These are phyloP conservation scores for Zaprionus obscuricornis DNA, from an alignment of 2,888 invertebrate genomes.

Conservation along the genomic window DNA sequence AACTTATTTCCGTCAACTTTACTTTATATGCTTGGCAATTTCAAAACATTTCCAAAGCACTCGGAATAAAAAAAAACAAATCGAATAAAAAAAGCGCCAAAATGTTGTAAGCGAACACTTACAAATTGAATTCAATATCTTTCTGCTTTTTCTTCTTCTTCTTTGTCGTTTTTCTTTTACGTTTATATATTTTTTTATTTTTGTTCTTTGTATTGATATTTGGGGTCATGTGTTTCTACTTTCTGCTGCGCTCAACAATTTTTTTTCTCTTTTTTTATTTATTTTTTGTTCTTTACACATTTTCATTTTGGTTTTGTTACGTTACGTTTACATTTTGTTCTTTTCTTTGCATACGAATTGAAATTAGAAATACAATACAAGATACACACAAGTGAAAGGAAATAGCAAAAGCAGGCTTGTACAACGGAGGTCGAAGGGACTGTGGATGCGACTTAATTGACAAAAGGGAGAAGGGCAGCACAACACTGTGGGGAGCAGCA, in stretches of 20 bases:
- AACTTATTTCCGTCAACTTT: too few species aligned
- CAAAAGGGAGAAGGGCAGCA: too few species aligned
- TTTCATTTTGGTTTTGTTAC: too few species aligned
- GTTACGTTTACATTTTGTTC: too few species aligned
- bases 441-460: too few species aligned
- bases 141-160: constrained; percentile 6
- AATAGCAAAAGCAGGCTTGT: background rate
- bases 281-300: too few species aligned
- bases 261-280: constrained; percentile 1
- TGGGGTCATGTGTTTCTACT: constrained; percentile 50
- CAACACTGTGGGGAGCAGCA: too few species aligned
- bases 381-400: constrained; percentile 1
- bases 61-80: background rate
- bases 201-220: constrained; percentile 21
- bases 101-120: constrained; percentile 32
- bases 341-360: too few species aligned
- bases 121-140: constrained; percentile 38
- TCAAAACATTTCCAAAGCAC: too few species aligned
- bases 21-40: too few species aligned
- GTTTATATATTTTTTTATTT: constrained; percentile 35
- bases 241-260: constrained; percentile 49
- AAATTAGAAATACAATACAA: constrained; percentile 51
- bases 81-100: constrained; percentile 3
- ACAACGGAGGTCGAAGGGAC: too few species aligned
- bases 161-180: constrained; percentile 25